phyloP scores from a whole-genome alignment of 2,113 vertebrate species.

The Periophthalmus modestus region DNA sequence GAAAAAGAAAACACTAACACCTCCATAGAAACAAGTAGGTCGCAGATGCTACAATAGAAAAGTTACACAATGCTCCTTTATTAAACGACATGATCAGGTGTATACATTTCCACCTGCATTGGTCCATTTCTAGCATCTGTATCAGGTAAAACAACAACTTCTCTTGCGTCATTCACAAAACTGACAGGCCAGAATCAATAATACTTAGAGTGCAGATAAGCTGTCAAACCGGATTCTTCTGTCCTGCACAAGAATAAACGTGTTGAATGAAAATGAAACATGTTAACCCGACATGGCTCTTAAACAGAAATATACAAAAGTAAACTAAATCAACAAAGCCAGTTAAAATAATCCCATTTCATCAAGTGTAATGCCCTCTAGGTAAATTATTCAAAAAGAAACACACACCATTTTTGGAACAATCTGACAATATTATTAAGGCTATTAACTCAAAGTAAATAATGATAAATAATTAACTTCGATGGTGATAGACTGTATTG shows the following conservation, averaged over 20 bases:
- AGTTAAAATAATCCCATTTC: background rate
- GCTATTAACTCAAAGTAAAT: background rate
- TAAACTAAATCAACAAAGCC: background rate
- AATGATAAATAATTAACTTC: background rate
- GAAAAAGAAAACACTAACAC: no score
- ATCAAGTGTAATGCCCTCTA: background rate
- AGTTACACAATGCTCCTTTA: background rate
- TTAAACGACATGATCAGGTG: background rate
- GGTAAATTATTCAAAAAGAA: background rate
- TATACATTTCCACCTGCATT: background rate
- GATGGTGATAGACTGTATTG: background rate
- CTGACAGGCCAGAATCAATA: background rate
- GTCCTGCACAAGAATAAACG: background rate
- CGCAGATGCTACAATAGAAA: background rate
- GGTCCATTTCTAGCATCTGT: background rate
- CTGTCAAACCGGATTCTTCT: background rate
- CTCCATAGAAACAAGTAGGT: background rate
- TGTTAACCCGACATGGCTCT: background rate
- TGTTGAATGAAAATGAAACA: background rate
- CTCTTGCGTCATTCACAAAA: background rate
- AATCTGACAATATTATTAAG: background rate
- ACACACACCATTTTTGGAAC: background rate
- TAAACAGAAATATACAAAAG: background rate
- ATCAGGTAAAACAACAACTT: background rate
- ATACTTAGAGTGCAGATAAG: background rate